phyloP scores from a whole-genome alignment of 2,113 vertebrate genomes.

The Aspiorhynchus laticeps region DNA sequence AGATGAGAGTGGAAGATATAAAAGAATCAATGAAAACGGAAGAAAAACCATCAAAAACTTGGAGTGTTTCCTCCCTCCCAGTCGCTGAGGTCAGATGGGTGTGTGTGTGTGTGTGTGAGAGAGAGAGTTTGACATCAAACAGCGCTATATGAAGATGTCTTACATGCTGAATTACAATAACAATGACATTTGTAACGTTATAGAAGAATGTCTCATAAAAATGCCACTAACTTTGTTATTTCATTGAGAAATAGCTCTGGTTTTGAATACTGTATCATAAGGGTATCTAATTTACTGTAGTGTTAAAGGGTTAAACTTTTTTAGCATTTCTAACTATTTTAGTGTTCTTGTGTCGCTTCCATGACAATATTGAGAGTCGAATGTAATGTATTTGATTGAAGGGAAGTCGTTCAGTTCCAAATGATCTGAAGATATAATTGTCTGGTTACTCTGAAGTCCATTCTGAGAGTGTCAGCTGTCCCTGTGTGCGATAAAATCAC shows the following conservation, averaged over 20 bases:
- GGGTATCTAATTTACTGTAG: neutral
- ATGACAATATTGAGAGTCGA: neutral
- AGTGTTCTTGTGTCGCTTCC: neutral
- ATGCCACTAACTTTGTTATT: neutral
- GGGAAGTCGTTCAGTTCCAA: neutral
- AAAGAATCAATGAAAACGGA: constrained; percentile 37
- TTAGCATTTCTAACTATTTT: neutral
- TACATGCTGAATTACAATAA: neutral
- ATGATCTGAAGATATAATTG: neutral
- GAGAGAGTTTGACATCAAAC: constrained; percentile 5
- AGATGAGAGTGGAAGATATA: constrained; percentile 15
- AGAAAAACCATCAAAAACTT: constrained; percentile 53
- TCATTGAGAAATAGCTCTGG: neutral
- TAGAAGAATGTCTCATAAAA: neutral
- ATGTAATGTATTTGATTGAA: neutral
- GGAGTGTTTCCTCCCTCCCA: constrained; percentile 62
- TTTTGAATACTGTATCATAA: neutral
- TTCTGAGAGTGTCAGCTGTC: neutral
- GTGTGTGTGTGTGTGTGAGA: constrained; percentile 44
- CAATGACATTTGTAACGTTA: neutral
- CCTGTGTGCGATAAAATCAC: neutral
- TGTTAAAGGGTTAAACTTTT: neutral
- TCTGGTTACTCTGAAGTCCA: neutral
- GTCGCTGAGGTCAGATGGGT: constrained; percentile 63
- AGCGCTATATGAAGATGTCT: neutral